These are phyloP conservation scores for Sepiola atlantica DNA, from an alignment of 2,888 invertebrate genomes.

Conservation along the genomic window DNA sequence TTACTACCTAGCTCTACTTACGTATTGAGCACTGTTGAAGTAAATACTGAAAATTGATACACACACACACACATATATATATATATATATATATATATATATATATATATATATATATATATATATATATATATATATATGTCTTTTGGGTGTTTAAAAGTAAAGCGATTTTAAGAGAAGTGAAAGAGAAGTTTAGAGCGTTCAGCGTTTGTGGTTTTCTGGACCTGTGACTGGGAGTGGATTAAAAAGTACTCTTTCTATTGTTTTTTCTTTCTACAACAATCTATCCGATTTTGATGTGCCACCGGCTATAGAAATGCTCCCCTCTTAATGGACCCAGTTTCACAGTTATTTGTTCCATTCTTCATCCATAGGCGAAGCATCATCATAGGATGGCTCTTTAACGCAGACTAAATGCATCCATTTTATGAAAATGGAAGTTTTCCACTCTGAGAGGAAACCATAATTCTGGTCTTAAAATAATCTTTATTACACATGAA, in stretches of 20 bases:
- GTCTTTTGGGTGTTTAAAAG: too few species aligned
- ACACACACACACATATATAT: background rate
- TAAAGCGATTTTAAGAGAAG: too few species aligned
- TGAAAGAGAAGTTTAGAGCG: too few species aligned
- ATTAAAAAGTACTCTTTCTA: too few species aligned
- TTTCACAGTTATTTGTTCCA: background rate
- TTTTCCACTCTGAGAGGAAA: background rate
- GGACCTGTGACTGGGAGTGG: too few species aligned
- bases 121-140: background rate
- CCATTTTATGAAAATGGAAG: background rate
- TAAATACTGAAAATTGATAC: too few species aligned
- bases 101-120: background rate
- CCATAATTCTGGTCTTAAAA: background rate
- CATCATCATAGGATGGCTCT: background rate
- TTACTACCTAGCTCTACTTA: too few species aligned
- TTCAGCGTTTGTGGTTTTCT: too few species aligned
- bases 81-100: background rate
- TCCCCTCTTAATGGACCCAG: background rate
- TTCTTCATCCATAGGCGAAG: background rate
- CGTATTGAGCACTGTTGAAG: too few species aligned
- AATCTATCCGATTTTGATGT: background rate
- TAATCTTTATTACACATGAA: constrained; percentile 2
- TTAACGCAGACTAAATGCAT: background rate
- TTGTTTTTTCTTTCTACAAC: background rate
- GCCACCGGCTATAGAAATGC: background rate